Base-by-base conservation (phyloP, 2,113 vertebrate genomes). In the Thinocorus orbignyianus region DNA sequence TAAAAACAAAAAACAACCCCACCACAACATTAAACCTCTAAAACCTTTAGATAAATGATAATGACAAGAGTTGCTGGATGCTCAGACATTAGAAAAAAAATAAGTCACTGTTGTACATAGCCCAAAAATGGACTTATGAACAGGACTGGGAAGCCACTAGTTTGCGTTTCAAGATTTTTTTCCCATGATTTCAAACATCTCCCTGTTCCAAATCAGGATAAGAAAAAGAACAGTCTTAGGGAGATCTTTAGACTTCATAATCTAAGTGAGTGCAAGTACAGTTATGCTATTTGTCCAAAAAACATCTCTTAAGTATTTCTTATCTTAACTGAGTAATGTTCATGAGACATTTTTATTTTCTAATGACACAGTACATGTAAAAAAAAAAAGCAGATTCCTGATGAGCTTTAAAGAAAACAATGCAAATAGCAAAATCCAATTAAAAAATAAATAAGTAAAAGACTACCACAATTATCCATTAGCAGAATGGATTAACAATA, bases 1-100 rank as follows among this genome's bases (percentile, higher is more conserved):
- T 81, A 95, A 92, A 95, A 95, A 55, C 17, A 14, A 49, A 17
- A 61, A 79, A 88, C 89, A 42, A 4, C 3, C 2, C 1, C 3
- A 81, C 37, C 79, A 89, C 49, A 71, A 92, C 58, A 60, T 88
- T 93, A 95, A 93, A 90, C 12, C 80, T 86, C 69, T 92, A 92
- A 96, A 95, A 92, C 68, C 72, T 91, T 93, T 41, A 83, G 76
- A 90, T 71, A 93, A 95, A 90, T 46, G 25, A 93, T 25, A 52
- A 77, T 84, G 90, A 80, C 79, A 90, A n/a, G 91, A 90, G 76
- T 13, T 81, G 57, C 52, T 84, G 55, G 37, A 86, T 86, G 79
- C 30, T 93, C 79, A 77, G 51, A 81, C 3, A 0, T 30, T 30
- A 70, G 48, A 15, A 42, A 86, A 71, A 71, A 94, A 88, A 46